These are phyloP conservation scores for Gallinago jamesoni DNA, from an alignment of 2,113 vertebrate species.

Conservation along the genomic window DNA sequence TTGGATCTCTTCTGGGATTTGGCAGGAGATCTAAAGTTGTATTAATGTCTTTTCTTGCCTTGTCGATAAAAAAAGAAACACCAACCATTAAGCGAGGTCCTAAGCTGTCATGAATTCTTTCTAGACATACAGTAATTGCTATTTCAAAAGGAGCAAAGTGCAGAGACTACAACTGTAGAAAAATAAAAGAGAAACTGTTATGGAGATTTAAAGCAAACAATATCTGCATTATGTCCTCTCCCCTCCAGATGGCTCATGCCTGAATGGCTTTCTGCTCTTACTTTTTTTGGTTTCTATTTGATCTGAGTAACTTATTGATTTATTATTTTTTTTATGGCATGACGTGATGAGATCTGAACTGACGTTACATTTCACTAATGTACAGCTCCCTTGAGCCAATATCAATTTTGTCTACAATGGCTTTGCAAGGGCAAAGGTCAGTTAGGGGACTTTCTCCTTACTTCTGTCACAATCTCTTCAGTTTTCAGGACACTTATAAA, in stretches of 20 bases:
- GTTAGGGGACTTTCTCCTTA: neutral
- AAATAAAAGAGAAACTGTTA: neutral
- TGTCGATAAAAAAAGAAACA: neutral
- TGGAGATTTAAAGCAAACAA: conserved; percentile 17
- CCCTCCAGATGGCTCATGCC: neutral
- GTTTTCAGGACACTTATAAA: neutral
- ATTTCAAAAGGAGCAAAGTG: conserved; percentile 3
- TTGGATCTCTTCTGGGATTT: conserved; percentile 4
- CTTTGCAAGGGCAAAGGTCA: conserved; percentile 8
- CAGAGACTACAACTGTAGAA: conserved; percentile 2
- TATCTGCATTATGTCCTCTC: neutral
- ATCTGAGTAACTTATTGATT: conserved; percentile 38
- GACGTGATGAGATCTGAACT: conserved; percentile 17
- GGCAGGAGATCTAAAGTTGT: conserved; percentile 25
- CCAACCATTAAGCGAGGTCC: neutral
- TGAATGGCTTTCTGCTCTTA: neutral
- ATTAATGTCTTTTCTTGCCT: conserved; percentile 47
- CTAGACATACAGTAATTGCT: neutral
- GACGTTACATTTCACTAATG: conserved; percentile 49
- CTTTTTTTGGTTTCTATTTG: neutral
- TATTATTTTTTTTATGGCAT: neutral
- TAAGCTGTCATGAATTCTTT: conserved; percentile 38
- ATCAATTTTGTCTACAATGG: conserved; percentile 27
- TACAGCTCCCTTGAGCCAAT: conserved; percentile 10
- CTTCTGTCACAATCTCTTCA: neutral